Evolutionary conservation across 2,113 vertebrate species (phyloP).

Genomic region (Indicator maculatus): DNA sequence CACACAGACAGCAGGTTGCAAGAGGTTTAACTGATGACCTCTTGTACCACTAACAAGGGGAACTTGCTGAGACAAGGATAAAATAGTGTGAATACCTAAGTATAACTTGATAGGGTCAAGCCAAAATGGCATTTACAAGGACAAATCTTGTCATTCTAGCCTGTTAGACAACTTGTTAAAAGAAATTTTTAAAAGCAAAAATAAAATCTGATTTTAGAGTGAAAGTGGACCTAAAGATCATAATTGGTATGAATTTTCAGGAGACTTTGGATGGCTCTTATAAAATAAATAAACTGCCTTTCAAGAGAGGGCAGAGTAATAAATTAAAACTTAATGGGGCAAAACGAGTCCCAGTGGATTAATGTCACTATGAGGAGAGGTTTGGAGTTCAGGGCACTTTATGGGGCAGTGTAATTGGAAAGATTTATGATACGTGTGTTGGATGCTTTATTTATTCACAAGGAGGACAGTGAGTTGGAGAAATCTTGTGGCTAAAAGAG

Average conservation of each 20-base stretch:
- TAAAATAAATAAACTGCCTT: neutral
- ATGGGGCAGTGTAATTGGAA: neutral
- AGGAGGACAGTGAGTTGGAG: neutral
- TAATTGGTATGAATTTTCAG: neutral
- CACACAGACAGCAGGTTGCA: neutral
- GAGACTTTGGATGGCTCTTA: neutral
- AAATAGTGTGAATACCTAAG: slow-evolving; percentile 45
- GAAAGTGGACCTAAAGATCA: neutral
- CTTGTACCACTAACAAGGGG: neutral
- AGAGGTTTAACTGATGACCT: neutral
- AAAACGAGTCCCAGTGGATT: neutral
- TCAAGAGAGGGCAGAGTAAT: neutral
- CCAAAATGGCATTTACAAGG: slow-evolving; percentile 44
- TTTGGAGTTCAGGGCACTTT: neutral
- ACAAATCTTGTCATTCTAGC: slow-evolving; percentile 16
- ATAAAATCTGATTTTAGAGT: neutral
- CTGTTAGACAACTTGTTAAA: neutral
- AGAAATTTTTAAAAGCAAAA: neutral
- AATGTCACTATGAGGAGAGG: neutral
- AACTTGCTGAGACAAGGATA: neutral
- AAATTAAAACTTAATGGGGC: slow-evolving; percentile 1
- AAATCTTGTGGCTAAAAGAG: neutral
- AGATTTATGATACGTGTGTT: neutral
- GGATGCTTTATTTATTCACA: neutral
- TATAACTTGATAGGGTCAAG: slow-evolving; percentile 57